Evolutionary conservation across 2,888 invertebrate species (phyloP), one percentile per base, ranked within the genome.

Genomic region (Drosophila pseudotakahashii): DNA sequence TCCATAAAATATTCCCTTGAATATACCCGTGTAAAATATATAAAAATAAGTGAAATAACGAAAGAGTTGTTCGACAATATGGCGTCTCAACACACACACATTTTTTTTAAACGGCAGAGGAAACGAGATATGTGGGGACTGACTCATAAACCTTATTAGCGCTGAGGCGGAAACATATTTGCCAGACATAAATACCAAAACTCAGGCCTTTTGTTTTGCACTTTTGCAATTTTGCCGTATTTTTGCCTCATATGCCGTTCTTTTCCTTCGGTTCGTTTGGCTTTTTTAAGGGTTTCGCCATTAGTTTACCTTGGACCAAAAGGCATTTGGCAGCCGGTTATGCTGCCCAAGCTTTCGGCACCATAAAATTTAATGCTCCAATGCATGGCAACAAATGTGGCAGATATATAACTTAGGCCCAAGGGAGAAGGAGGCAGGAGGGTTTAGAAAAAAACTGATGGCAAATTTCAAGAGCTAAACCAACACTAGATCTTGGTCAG

Each of bases 91-190:
- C 36, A 42, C 36, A 57, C 26, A 63, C 26, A 26, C 4, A 26
- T 5, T 26, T 32, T 37, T 36, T 45, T 23, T 14, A 13, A 11
- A 23, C 10, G 32, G 54, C 47, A 16, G 48, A 19, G 39, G 34
- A 36, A 30, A 11, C 66, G 9, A 39, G 53, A 67, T 44, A 47
- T 45, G 39, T 37, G 54, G 48, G 63, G 79, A 60, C 70, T 69
- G 60, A 73, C 79, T 83, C 86, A 83, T 86, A 82, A 82, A 82
- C 86, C 86, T 82, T 86, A 82, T 82, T 82, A 82, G 83, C 87
- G 78, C 81, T 81, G 76, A 81, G 73, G 76, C 84, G 87, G 83
- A 83, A 83, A 83, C 83, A 83, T 83, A 83, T 83, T 86, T 83
- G 78, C 79, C 87, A 77, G 87, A 86, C 83, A 86, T 86, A 86